phyloP scores from a whole-genome alignment of 2,797 vertebrate genomes.

The Rallus crepitans region DNA sequence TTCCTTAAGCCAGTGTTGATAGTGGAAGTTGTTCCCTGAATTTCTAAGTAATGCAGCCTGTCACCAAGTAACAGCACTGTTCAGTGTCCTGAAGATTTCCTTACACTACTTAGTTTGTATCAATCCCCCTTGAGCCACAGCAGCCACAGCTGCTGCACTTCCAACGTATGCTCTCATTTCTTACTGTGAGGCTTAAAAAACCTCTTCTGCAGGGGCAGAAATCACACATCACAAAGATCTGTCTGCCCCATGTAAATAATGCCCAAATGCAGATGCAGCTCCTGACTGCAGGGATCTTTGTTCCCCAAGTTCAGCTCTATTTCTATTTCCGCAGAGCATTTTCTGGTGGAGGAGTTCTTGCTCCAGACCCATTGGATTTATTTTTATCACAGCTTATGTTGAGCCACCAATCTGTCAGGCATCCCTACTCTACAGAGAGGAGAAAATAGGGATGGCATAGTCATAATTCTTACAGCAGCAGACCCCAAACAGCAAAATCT shows the following conservation, averaged over 20 bases:
- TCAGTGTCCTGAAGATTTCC: background rate
- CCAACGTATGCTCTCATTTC: background rate
- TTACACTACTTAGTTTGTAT: background rate
- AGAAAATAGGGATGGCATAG: background rate
- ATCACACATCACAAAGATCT: background rate
- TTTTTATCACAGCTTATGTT: background rate
- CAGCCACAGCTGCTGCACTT: background rate
- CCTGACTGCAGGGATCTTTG: background rate
- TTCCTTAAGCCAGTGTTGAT: background rate
- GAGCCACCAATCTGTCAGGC: background rate
- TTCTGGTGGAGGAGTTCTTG: background rate
- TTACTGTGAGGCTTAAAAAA: background rate
- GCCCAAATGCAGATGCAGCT: background rate
- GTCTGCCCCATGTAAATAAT: background rate
- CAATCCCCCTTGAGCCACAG: background rate
- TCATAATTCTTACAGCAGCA: background rate
- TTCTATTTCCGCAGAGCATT: background rate
- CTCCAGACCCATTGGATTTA: background rate
- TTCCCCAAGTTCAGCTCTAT: background rate
- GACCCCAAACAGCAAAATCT: background rate
- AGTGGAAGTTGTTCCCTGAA: background rate
- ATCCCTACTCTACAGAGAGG: background rate
- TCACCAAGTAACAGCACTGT: background rate
- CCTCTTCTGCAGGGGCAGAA: background rate
- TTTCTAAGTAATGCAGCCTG: background rate